Evolutionary conservation across 2,888 invertebrate species (phyloP).

Genomic region (Ceriagrion tenellum): DNA sequence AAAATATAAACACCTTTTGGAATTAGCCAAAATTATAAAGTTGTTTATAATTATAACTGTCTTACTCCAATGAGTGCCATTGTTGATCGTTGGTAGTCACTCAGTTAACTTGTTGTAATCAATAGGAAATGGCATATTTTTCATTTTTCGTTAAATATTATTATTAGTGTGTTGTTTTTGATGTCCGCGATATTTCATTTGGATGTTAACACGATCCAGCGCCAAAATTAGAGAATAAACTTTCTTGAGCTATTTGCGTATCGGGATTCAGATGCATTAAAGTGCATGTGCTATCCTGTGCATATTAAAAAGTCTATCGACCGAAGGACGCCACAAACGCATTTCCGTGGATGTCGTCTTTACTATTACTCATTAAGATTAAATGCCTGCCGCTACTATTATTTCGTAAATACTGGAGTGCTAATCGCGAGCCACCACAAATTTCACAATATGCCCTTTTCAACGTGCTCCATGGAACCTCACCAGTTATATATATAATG

Average conservation of each 20-base stretch:
- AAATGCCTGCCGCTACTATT: too few species aligned
- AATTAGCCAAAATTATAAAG: background rate
- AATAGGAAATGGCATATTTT: background rate
- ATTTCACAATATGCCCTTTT: too few species aligned
- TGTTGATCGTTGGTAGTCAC: background rate
- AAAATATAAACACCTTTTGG: too few species aligned
- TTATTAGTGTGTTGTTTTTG: background rate
- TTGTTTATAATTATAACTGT: background rate
- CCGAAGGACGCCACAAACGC: too few species aligned
- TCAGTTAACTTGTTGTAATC: background rate
- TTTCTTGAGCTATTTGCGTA: background rate
- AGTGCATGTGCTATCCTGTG: background rate
- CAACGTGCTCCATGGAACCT: too few species aligned
- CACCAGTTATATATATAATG: too few species aligned
- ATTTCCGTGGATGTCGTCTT: too few species aligned
- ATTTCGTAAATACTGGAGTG: too few species aligned
- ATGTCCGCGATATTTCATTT: background rate
- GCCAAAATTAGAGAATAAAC: background rate
- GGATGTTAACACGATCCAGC: background rate
- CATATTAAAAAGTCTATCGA: background rate
- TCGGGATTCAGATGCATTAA: background rate
- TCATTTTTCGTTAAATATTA: too few species aligned
- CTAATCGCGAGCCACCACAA: too few species aligned
- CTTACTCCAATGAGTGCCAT: background rate
- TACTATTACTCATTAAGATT: too few species aligned